These are phyloP conservation scores for Ctenicera cuprea DNA, from an alignment of 2,888 invertebrate genomes.

Conservation along the genomic window DNA sequence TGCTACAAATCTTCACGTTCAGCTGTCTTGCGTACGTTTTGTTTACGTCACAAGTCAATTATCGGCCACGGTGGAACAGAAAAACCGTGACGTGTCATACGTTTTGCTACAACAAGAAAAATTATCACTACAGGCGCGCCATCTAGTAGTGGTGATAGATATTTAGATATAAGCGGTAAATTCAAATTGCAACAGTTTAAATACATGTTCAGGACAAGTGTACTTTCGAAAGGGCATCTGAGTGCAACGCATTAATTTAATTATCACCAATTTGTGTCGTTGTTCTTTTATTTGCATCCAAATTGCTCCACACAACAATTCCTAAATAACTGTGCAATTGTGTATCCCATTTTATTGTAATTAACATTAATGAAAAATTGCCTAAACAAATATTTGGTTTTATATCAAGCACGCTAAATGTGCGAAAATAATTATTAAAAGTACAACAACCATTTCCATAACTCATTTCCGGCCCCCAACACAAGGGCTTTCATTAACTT, in stretches of 20 bases:
- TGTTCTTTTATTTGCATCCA: neutral
- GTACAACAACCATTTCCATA: conserved; percentile 19
- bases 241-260: conserved; percentile 12
- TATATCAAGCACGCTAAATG: neutral
- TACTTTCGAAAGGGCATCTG: conserved; percentile 23
- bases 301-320: neutral
- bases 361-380: neutral
- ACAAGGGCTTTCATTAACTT: conserved; percentile 41
- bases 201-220: conserved; percentile 2
- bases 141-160: too few relatives aligned
- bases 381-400: neutral
- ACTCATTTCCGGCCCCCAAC: conserved; percentile 33
- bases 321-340: neutral
- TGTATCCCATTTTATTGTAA: neutral
- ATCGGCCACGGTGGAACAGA: conserved; percentile 53
- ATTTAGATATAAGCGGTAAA: neutral
- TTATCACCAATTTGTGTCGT: conserved; percentile 1
- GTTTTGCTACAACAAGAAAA: too few relatives aligned
- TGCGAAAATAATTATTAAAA: neutral
- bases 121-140: too few relatives aligned
- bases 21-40: conserved; percentile 20
- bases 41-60: conserved; percentile 39
- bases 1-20: conserved; percentile 23
- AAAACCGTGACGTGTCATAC: conserved; percentile 48
- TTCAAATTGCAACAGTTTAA: neutral